Percentiles rank a stretch among this genome's conserved stretches.
phyloP scores from a whole-genome alignment of 2,797 vertebrate species.

The Anableps anableps region DNA sequence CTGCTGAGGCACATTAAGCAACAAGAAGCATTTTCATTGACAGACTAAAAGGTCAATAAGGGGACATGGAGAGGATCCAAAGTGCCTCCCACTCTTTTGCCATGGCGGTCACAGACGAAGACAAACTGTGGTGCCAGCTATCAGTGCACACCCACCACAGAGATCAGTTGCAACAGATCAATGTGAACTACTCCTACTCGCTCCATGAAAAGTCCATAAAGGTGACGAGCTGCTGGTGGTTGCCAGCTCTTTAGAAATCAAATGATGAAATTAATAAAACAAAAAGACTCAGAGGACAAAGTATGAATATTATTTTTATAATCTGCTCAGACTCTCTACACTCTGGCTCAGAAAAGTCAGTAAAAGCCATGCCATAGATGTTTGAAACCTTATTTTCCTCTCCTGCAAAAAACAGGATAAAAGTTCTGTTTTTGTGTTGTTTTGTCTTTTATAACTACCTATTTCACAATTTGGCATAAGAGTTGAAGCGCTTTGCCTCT shows the following conservation, averaged over 20 bases:
- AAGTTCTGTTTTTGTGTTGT: constrained; percentile 6
- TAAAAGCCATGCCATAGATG: constrained; percentile 10
- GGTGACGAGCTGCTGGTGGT: constrained; percentile 58
- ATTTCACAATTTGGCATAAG: constrained; percentile 16
- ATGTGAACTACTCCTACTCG: constrained; percentile 76
- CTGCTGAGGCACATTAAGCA: constrained; percentile 63
- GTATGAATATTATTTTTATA: constrained; percentile 23
- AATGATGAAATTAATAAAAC: constrained; percentile 62
- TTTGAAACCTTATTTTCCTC: constrained; percentile 5
- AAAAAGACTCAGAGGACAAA: constrained; percentile 12
- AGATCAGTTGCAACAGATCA: constrained; percentile 71
- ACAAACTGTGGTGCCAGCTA: constrained; percentile 72
- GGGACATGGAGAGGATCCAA: constrained; percentile 71
- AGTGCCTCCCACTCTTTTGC: constrained; percentile 66
- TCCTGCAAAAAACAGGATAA: constrained; percentile 10
- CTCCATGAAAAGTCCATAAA: constrained; percentile 73
- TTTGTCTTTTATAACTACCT: constrained; percentile 23
- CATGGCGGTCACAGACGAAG: constrained; percentile 65
- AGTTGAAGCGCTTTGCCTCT: constrained; percentile 15
- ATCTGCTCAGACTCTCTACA: not conserved
- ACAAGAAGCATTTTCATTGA: constrained; percentile 60
- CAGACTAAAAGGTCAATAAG: constrained; percentile 73
- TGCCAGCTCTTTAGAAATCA: constrained; percentile 60
- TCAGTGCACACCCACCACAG: constrained; percentile 69
- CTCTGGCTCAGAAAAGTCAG: constrained; percentile 6